Base-by-base conservation (phyloP, 2,797 vertebrate genomes). In the Manis pentadactyla region DNA sequence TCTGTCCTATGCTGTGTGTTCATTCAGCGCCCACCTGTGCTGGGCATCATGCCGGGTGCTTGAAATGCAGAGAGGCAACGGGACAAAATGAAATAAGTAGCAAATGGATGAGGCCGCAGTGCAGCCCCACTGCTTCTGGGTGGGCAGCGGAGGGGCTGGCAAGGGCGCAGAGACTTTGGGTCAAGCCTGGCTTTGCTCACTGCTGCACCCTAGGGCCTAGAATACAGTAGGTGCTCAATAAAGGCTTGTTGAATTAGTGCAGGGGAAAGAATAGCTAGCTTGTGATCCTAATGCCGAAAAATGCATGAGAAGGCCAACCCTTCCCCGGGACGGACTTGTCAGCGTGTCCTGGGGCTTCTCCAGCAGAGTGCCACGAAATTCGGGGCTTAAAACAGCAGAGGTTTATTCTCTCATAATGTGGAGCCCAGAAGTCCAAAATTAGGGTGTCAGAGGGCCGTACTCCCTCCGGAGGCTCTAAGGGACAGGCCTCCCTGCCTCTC, bases 391-490 rank as follows among this genome's bases (percentile, higher is more conserved):
- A 68, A 64, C 7, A 9, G 6, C 18, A 31, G 66, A 46, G 19
- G 23, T 7, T 3, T 13, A 37, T 25, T 17, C 34, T 53, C n/a
- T 77, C 4, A 0, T 29, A 0, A 6, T 0, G 4, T 31, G 92
- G 39, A 79, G 64, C 23, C 59, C 19, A 0, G 49, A 87, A 59
- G 57, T 25, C 66, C 9, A 14, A 49, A 21, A 17, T 39, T 25
- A 0, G 5, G 23, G 14, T 11, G 55, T 4, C 7, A 21, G 5
- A 13, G 59, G 29, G 39, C 21, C 17, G 1, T 2, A 2, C 37
- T 1, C 7, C 1, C 4, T 25, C 68, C 0, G 2, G 3, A 13
- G n/a, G n/a, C 23, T 29, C 12, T 4, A 7, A n/a, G 25, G 4
- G 21, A 34, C 25, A 18, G 0, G 1, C 55, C 73, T 27, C 9